phyloP scores from a whole-genome alignment of 2,797 vertebrate genomes.

The Apodemus agrarius region DNA sequence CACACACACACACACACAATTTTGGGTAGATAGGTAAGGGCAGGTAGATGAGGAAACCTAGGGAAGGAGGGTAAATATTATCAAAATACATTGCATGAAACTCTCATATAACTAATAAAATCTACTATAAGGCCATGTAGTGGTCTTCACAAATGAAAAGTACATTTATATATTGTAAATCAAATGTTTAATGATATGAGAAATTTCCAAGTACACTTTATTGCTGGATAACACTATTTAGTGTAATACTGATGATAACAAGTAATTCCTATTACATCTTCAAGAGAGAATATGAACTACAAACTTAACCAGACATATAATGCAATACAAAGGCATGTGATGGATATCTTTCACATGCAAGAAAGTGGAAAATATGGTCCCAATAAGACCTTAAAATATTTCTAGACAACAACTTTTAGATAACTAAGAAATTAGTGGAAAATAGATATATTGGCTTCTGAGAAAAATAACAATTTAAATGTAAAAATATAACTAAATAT shows the following conservation, averaged over 20 bases:
- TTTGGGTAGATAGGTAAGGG: not conserved
- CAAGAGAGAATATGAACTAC: conserved; percentile 9
- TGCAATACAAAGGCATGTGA: not conserved
- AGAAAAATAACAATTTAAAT: conserved; percentile 32
- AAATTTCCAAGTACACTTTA: not conserved
- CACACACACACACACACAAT: not conserved
- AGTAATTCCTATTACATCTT: not conserved
- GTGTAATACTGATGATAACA: not conserved
- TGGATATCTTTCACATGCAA: not conserved
- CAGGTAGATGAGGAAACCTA: not conserved
- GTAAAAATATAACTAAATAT: conserved; percentile 31
- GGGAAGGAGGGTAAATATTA: not conserved
- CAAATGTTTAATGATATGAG: not conserved
- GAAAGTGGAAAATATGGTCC: not conserved
- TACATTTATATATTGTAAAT: not conserved
- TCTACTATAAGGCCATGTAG: not conserved
- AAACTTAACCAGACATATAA: not conserved
- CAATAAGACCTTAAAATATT: not conserved
- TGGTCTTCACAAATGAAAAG: conserved; percentile 34
- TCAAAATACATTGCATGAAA: not conserved
- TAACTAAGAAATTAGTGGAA: conserved; percentile 49
- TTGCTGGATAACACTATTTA: not conserved
- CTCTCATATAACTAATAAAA: not conserved
- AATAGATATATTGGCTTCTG: not conserved
- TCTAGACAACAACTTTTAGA: not conserved